A percentile compares a stretch with the other conserved stretches of the same genome.
These are phyloP conservation scores for Anagyrus pseudococci DNA, from an alignment of 2,888 invertebrate genomes.

Conservation along the genomic window DNA sequence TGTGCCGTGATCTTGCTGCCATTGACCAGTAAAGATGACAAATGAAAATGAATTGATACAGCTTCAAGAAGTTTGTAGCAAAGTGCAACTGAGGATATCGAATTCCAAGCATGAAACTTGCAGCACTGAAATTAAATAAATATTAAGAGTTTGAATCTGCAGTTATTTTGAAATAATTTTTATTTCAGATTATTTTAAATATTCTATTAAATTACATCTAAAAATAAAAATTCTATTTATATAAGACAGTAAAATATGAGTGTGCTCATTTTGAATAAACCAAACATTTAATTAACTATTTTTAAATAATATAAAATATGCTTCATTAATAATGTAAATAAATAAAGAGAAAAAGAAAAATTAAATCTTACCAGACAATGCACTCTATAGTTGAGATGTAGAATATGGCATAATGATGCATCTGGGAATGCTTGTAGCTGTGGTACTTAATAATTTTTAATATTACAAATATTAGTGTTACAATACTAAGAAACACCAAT, in stretches of 20 bases:
- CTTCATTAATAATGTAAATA: no score
- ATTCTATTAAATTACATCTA: background rate
- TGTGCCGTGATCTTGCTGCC: constrained; percentile 61
- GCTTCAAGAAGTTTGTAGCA: constrained; percentile 62
- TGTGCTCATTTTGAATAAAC: no score
- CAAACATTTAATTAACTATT: no score
- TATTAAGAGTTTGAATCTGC: constrained; percentile 1
- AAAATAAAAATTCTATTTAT: no score
- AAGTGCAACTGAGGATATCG: constrained; percentile 63
- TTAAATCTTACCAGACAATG: constrained; percentile 60
- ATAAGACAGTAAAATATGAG: no score
- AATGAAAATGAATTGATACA: constrained; percentile 63
- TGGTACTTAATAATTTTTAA: constrained; percentile 62
- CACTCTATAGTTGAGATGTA: constrained; percentile 63
- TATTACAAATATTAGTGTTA: constrained; percentile 57
- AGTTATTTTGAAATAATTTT: constrained; percentile 1
- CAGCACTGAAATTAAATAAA: constrained; percentile 55
- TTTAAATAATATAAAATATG: no score
- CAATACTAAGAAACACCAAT: constrained; percentile 58
- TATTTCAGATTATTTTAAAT: background rate
- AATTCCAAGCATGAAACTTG: constrained; percentile 60
- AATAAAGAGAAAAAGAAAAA: no score
- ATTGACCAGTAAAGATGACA: constrained; percentile 65
- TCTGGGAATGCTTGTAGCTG: constrained; percentile 60
- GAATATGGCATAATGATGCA: constrained; percentile 64